phyloP scores from a whole-genome alignment of 2,113 vertebrate species.

The Nannospalax galili region DNA sequence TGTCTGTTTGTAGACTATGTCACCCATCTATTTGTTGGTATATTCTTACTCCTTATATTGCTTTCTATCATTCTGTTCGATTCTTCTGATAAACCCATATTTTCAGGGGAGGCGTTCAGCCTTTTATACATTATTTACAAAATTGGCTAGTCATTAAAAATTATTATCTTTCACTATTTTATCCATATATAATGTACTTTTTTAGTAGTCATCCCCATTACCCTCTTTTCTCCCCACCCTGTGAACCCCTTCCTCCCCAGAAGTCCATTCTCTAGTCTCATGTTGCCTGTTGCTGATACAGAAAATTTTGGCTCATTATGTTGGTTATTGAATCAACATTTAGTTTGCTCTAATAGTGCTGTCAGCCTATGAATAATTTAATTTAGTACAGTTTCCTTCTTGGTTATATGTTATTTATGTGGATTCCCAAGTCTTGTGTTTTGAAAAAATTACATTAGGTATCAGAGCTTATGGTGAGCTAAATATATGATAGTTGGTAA shows the following conservation, averaged over 20 bases:
- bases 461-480: background rate
- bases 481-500: background rate
- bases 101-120: background rate
- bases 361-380: background rate
- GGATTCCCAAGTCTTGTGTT: conserved; percentile 16
- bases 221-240: too few relatives aligned
- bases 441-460: conserved; percentile 2
- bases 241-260: too few relatives aligned
- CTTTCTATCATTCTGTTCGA: background rate
- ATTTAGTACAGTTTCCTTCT: background rate
- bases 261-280: too few relatives aligned
- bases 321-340: background rate
- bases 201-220: too few relatives aligned
- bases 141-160: too few relatives aligned
- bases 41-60: background rate
- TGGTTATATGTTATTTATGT: background rate
- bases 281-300: background rate
- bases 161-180: too few relatives aligned
- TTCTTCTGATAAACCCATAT: background rate
- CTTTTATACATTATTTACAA: conserved; percentile 36
- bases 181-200: too few relatives aligned
- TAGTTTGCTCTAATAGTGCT: background rate
- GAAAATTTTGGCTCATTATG: background rate
- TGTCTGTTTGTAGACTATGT: background rate
- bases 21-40: too few relatives aligned